Evolutionary conservation across 2,888 invertebrate genomes (phyloP).

Genomic region (Drosophila anceps): DNA sequence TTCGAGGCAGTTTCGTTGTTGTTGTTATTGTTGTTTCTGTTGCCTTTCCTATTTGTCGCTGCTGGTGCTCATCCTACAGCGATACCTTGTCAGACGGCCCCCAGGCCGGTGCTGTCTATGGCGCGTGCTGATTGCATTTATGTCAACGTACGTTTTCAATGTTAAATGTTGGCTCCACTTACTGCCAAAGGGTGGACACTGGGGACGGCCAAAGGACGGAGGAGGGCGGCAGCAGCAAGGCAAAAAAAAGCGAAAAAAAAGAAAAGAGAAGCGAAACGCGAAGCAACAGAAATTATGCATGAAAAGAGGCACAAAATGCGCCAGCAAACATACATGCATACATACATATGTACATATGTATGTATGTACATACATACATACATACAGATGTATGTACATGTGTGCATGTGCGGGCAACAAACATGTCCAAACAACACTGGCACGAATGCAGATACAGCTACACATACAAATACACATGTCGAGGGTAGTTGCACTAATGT

Average conservation of each 20-base stretch:
- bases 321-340: slow-evolving; percentile 11
- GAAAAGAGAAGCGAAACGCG: slow-evolving; percentile 47
- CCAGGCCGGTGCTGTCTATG: slow-evolving; percentile 25
- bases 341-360: not conserved
- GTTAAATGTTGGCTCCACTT: slow-evolving; percentile 60
- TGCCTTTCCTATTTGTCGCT: not conserved
- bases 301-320: slow-evolving; percentile 61
- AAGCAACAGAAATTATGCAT: slow-evolving; percentile 62
- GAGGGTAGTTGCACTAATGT: not conserved
- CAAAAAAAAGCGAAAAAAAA: not conserved
- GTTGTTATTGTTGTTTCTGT: not conserved
- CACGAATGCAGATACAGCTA: not conserved
- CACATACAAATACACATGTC: slow-evolving; percentile 4
- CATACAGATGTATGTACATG: not conserved
- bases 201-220: not conserved
- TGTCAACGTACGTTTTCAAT: slow-evolving; percentile 83
- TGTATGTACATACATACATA: not conserved
- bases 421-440: slow-evolving; percentile 1
- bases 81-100: slow-evolving; percentile 1
- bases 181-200: not conserved
- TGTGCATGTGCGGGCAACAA: not conserved
- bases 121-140: slow-evolving; percentile 80
- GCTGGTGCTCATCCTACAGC: not conserved
- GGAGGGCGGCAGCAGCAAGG: not conserved
- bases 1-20: not conserved